These are phyloP conservation scores for Ormyrus pomaceus DNA, from an alignment of 2,888 invertebrate genomes.

Conservation along the genomic window DNA sequence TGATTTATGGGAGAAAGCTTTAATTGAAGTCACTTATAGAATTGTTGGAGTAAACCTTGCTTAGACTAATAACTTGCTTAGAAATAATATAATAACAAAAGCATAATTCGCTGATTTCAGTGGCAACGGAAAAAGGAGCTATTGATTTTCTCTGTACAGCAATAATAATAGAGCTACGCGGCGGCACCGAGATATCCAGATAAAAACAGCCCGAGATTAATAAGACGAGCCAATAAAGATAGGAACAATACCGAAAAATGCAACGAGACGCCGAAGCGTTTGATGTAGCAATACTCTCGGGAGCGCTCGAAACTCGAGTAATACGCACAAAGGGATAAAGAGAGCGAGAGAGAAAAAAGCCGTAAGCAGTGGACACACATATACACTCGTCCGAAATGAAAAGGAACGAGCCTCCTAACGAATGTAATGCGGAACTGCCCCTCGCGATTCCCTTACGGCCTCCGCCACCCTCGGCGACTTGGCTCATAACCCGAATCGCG, in stretches of 20 bases:
- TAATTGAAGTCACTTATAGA: no score
- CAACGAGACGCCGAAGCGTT: constrained; percentile 26
- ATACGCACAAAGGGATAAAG: constrained; percentile 18
- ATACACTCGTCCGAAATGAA: constrained; percentile 37
- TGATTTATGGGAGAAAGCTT: no score
- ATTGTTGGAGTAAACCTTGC: no score
- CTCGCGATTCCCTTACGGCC: constrained; percentile 47
- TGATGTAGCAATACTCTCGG: constrained; percentile 44
- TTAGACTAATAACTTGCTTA: no score
- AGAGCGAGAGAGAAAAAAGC: background rate
- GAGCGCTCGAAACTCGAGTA: background rate
- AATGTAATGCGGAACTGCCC: constrained; percentile 61
- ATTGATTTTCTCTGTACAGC: no score
- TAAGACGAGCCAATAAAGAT: constrained; percentile 21
- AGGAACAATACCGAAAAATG: constrained; percentile 37
- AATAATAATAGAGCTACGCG: no score
- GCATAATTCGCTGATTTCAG: no score
- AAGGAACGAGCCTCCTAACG: constrained; percentile 59
- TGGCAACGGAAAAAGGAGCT: no score
- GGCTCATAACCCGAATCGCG: constrained; percentile 56
- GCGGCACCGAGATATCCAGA: no score
- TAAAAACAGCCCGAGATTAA: no score
- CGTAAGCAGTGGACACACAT: constrained; percentile 38
- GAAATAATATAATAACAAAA: no score
- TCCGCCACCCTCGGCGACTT: constrained; percentile 39